Percentiles rank a stretch among this genome's conserved stretches.
Conservation (phyloP, 1,140 invertebrate species). For the Gerris buenoi region DNA sequence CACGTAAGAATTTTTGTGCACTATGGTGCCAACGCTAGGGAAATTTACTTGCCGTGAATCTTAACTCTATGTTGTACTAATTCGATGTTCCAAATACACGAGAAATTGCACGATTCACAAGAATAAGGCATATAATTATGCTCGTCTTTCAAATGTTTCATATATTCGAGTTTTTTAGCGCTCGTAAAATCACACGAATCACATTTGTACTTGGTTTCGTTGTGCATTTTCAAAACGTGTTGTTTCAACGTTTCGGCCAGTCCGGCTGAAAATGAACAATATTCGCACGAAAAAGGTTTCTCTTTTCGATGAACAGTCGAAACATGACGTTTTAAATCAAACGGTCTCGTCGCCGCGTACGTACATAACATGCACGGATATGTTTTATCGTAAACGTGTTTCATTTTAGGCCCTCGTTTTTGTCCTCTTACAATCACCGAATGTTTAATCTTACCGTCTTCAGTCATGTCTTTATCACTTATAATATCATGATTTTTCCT, state of each 20-base stretch:
- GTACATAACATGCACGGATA: neutral
- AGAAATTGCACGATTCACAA: neutral
- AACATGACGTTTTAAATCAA: neutral
- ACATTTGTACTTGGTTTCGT: neutral
- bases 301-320: neutral
- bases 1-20: too few species aligned
- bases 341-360: neutral
- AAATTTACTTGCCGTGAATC: too few species aligned
- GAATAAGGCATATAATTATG: neutral
- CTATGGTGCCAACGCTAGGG: too few species aligned
- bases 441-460: neutral
- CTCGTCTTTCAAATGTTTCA: neutral
- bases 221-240: neutral
- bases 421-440: neutral
- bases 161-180: neutral
- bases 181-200: neutral
- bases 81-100: too few species aligned
- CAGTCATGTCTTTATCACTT: neutral
- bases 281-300: neutral
- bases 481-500: neutral
- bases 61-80: too few species aligned
- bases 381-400: neutral
- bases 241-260: neutral
- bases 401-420: neutral
- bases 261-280: neutral